phyloP scores from a whole-genome alignment of 2,888 invertebrate genomes.

The Dione juno region DNA sequence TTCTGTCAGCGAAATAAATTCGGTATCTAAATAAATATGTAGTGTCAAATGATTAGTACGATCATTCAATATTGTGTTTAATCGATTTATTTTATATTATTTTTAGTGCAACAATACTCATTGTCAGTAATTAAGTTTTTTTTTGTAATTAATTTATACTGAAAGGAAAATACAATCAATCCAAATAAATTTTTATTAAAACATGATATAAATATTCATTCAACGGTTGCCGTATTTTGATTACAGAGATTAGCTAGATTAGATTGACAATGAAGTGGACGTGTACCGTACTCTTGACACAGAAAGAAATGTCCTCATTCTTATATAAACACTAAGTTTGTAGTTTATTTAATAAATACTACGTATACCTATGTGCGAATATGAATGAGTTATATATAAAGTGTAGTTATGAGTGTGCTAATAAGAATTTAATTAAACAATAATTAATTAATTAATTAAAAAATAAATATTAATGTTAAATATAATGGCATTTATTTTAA shows the following conservation, averaged over 20 bases:
- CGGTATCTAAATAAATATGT: too few relatives aligned
- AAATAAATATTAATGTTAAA: too few relatives aligned
- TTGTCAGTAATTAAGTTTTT: neutral
- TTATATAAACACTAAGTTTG: slow-evolving; percentile 8
- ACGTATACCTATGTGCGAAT: neutral
- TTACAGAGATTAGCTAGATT: slow-evolving; percentile 31
- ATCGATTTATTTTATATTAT: too few relatives aligned
- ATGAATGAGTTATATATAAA: neutral
- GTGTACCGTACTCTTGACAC: slow-evolving; percentile 36
- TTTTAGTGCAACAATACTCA: too few relatives aligned
- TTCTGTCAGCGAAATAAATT: too few relatives aligned
- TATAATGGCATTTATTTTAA: too few relatives aligned
- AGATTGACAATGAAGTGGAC: slow-evolving; percentile 30
- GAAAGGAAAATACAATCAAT: neutral
- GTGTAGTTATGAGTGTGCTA: too few relatives aligned
- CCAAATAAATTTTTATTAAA: neutral
- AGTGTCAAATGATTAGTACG: too few relatives aligned
- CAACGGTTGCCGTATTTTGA: slow-evolving; percentile 18
- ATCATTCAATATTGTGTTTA: too few relatives aligned
- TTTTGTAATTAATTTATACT: neutral
- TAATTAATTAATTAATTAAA: too few relatives aligned
- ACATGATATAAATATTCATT: neutral
- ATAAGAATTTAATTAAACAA: too few relatives aligned
- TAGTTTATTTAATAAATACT: neutral
- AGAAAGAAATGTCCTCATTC: slow-evolving; percentile 39